phyloP scores from a whole-genome alignment of 2,797 vertebrate species.

The Carcharodon carcharias region DNA sequence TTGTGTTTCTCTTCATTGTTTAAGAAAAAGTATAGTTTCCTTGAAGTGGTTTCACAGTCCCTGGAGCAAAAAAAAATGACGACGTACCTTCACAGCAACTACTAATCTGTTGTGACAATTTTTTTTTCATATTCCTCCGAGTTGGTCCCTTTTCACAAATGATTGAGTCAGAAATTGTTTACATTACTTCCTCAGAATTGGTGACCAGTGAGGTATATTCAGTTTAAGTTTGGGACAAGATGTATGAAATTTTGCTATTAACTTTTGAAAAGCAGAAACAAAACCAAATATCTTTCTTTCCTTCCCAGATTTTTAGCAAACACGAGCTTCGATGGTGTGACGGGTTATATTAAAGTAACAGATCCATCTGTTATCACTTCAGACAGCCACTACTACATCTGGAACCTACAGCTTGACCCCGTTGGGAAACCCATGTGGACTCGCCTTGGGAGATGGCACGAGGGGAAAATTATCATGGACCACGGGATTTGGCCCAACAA shows the following conservation, averaged over 20 bases:
- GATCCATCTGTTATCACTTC: slow-evolving; percentile 71
- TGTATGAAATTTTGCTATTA: background rate
- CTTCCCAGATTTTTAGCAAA: slow-evolving; percentile 81
- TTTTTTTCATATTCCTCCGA: background rate
- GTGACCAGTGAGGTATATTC: background rate
- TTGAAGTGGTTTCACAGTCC: background rate
- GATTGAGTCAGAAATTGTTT: background rate
- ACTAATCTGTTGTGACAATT: no score
- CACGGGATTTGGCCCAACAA: slow-evolving; percentile 83
- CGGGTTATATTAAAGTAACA: slow-evolving; percentile 74
- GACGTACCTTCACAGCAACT: no score
- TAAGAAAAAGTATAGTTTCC: background rate
- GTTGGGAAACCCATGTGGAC: slow-evolving; percentile 92
- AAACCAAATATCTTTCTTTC: slow-evolving; percentile 7
- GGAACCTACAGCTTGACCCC: slow-evolving; percentile 92
- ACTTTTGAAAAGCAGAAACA: background rate
- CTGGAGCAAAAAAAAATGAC: background rate
- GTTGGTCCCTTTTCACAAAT: background rate
- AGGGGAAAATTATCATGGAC: slow-evolving; percentile 79
- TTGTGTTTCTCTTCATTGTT: background rate
- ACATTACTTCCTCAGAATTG: background rate
- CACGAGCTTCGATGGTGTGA: slow-evolving; percentile 84
- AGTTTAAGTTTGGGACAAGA: background rate
- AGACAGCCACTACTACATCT: slow-evolving; percentile 92
- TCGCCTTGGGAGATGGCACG: slow-evolving; percentile 83